A percentile compares a stretch with the other conserved stretches of the same genome.
Conservation (phyloP, 1,140 invertebrate species). For the Ruditapes philippinarum region DNA sequence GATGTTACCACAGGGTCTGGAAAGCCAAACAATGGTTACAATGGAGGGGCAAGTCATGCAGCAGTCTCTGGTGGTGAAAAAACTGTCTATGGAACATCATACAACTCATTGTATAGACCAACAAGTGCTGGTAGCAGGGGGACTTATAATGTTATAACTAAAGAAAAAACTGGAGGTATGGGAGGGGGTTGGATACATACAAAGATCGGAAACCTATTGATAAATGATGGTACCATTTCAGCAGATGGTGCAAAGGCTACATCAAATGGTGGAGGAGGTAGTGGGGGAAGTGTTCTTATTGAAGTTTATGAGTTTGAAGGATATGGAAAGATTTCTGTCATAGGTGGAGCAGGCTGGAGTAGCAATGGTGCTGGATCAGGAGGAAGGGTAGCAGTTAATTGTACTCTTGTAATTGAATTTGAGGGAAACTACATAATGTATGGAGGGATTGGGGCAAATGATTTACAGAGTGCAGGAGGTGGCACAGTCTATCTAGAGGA, state of each 20-base stretch:
- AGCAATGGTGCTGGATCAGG: slow-evolving; percentile 76
- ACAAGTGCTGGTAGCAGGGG: slow-evolving; percentile 25
- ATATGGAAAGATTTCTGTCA: slow-evolving; percentile 73
- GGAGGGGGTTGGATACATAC: slow-evolving; percentile 16
- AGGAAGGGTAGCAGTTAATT: slow-evolving; percentile 77
- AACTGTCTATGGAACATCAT: not conserved
- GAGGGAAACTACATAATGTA: slow-evolving; percentile 73
- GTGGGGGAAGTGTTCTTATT: slow-evolving; percentile 64
- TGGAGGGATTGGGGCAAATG: slow-evolving; percentile 71
- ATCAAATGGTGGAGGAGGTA: not conserved
- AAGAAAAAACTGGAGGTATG: not conserved
- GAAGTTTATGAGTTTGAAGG: slow-evolving; percentile 76
- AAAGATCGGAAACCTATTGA: not conserved
- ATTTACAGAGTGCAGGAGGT: slow-evolving; percentile 70
- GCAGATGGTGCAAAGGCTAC: slow-evolving; percentile 30
- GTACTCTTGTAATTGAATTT: slow-evolving; percentile 68
- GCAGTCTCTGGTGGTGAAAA: not conserved
- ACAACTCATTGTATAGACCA: slow-evolving; percentile 19
- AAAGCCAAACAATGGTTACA: slow-evolving; percentile 8
- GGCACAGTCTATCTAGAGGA: slow-evolving; percentile 81
- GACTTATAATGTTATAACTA: not conserved
- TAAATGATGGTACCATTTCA: slow-evolving; percentile 39
- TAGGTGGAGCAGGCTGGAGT: slow-evolving; percentile 72
- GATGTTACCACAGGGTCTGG: slow-evolving; percentile 71
- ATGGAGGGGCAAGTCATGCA: slow-evolving; percentile 7